Evolutionary conservation across 2,797 vertebrate species (phyloP).

Genomic region (Mastacembelus armatus): DNA sequence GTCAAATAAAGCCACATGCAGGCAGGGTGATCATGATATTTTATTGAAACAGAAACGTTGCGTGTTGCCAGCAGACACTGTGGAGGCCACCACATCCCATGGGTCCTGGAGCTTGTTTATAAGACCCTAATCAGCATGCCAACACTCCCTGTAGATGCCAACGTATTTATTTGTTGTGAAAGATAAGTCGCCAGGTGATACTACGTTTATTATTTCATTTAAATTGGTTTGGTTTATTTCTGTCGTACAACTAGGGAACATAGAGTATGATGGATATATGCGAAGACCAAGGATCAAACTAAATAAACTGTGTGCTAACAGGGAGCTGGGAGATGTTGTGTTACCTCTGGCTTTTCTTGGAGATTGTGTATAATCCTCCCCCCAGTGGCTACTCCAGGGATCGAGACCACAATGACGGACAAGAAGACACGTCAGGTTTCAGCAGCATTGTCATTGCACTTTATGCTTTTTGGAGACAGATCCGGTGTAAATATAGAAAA

Average conservation of each 20-base stretch:
- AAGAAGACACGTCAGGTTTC: not conserved
- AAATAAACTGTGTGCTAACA: not conserved
- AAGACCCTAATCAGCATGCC: constrained; percentile 4
- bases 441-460: not conserved
- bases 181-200: constrained; percentile 36
- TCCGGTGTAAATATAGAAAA: not conserved
- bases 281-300: not conserved
- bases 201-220: not conserved
- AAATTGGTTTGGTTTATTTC: not conserved
- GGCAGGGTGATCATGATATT: constrained; percentile 44
- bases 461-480: too few relatives aligned
- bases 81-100: constrained; percentile 48
- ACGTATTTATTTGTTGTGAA: constrained; percentile 12
- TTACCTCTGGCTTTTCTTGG: not conserved
- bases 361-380: not conserved
- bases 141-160: constrained; percentile 13
- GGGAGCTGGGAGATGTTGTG: not conserved
- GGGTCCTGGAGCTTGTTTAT: constrained; percentile 44
- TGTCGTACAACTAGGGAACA: not conserved
- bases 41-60: constrained; percentile 48
- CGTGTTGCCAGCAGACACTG: constrained; percentile 55
- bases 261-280: too few relatives aligned
- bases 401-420: not conserved
- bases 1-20: constrained; percentile 68
- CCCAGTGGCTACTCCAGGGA: not conserved